Evolutionary conservation across 2,113 vertebrate genomes (phyloP).

Genomic region (Baryphthengus martii): DNA sequence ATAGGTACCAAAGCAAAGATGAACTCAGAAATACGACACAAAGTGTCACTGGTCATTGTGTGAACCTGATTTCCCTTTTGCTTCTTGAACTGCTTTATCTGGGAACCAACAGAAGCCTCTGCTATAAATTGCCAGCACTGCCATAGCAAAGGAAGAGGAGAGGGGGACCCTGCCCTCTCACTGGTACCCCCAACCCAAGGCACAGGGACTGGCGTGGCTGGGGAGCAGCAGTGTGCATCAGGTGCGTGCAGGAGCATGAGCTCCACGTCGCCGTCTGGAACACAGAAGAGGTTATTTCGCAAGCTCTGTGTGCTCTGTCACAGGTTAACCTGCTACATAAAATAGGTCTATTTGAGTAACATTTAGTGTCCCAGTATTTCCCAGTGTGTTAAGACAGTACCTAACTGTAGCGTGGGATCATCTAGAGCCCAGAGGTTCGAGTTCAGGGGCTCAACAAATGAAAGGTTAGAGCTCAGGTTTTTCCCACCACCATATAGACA

Average conservation of each 20-base stretch:
- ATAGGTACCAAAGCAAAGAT: not conserved
- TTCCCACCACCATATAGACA: not conserved
- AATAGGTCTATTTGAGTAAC: not conserved
- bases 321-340: not conserved
- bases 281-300: not conserved
- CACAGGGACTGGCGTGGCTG: rapidly evolving
- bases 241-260: rapidly evolving
- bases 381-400: not conserved
- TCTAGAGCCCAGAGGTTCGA: not conserved
- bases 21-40: not conserved
- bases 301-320: not conserved
- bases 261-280: not conserved
- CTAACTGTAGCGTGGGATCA: not conserved
- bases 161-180: not conserved
- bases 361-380: not conserved
- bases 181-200: not conserved
- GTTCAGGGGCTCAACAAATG: not conserved
- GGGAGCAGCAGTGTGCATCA: not conserved
- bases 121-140: not conserved
- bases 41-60: not conserved
- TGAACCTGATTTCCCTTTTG: not conserved
- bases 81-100: not conserved
- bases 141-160: not conserved
- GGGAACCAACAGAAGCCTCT: not conserved
- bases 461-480: not conserved